These are phyloP conservation scores for Pteruthius melanotis DNA, from an alignment of 2,113 vertebrate genomes.

Conservation along the genomic window DNA sequence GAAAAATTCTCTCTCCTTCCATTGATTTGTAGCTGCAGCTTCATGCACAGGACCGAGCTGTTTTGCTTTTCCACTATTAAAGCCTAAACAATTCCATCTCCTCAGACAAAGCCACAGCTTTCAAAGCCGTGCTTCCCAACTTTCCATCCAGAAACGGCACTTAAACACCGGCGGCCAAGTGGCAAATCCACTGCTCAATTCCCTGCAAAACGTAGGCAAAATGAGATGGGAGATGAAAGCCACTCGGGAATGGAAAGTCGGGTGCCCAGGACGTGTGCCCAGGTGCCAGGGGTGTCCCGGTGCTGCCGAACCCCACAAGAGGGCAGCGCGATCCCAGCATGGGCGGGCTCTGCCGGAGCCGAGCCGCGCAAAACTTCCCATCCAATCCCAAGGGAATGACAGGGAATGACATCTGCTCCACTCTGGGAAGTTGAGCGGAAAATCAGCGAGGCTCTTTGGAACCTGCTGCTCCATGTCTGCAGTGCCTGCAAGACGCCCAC, in stretches of 20 bases:
- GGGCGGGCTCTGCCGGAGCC: background rate
- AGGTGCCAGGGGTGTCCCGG: background rate
- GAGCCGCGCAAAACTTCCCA: fast-evolving
- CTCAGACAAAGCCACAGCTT: background rate
- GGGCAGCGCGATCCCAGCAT: conserved; percentile 54
- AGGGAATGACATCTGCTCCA: background rate
- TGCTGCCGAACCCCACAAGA: conserved; percentile 53
- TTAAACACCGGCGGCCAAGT: background rate
- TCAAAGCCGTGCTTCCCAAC: background rate
- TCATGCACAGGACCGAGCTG: background rate
- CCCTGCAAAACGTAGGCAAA: background rate
- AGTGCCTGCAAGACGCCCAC: background rate
- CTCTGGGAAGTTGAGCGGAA: background rate
- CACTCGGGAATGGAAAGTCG: fast-evolving
- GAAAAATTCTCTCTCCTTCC: background rate
- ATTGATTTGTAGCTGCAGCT: background rate
- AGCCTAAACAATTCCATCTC: background rate
- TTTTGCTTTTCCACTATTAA: background rate
- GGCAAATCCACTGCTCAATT: background rate
- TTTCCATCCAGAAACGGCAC: background rate
- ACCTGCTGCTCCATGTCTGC: background rate
- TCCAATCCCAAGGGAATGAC: background rate
- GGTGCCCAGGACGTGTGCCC: background rate
- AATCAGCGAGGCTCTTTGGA: background rate
- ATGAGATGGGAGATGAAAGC: fast-evolving